Evolutionary conservation across 2,113 vertebrate species (phyloP).

Genomic region (Elaphurus davidianus): DNA sequence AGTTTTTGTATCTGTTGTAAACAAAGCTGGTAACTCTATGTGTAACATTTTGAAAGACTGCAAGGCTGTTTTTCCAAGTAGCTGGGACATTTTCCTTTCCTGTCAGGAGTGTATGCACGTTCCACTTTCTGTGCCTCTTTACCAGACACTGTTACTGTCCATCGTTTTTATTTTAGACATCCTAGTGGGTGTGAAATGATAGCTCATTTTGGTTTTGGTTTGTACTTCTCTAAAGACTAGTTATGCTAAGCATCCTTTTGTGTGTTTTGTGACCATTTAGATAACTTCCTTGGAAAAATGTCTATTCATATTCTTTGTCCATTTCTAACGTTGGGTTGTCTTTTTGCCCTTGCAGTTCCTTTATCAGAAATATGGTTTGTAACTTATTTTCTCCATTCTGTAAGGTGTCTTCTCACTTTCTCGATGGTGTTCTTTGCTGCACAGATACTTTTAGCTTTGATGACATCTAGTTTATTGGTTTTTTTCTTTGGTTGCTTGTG

Average conservation of each 20-base stretch:
- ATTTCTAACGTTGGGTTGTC: background rate
- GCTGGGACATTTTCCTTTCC: background rate
- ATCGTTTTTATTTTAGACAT: background rate
- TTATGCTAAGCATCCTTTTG: no score
- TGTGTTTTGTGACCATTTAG: background rate
- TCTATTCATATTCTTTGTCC: background rate
- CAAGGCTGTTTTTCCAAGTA: background rate
- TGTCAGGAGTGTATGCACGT: rapidly evolving
- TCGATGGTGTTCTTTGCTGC: background rate
- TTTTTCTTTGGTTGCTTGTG: background rate
- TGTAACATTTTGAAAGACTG: background rate
- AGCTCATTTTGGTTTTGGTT: background rate
- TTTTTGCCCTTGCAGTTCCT: background rate
- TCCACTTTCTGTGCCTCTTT: background rate
- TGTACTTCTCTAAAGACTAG: background rate
- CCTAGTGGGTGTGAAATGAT: background rate
- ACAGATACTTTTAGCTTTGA: background rate
- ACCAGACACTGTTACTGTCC: background rate
- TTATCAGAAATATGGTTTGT: background rate
- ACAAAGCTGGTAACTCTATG: no score
- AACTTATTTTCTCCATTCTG: background rate
- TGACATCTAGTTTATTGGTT: background rate
- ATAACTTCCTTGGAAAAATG: background rate
- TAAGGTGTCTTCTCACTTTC: background rate
- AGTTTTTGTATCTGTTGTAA: background rate